phyloP scores from a whole-genome alignment of 2,888 invertebrate species.

The Oligia fasciuncula region DNA sequence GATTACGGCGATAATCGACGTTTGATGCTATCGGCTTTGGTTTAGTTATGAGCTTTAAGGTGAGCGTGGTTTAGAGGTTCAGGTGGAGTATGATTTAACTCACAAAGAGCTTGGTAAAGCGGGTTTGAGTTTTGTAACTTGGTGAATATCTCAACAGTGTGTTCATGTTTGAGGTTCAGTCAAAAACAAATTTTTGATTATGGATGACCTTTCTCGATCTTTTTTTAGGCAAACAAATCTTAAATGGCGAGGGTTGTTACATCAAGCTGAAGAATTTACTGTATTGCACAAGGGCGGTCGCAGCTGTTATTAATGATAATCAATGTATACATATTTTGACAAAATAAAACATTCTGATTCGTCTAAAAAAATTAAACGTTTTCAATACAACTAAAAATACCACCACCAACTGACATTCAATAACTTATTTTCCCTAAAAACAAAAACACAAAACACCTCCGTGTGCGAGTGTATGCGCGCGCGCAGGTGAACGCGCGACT shows the following conservation, averaged over 20 bases:
- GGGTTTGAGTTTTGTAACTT: not conserved
- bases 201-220: not conserved
- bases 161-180: not conserved
- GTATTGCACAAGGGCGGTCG: not conserved
- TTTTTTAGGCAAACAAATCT: not conserved
- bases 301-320: not conserved
- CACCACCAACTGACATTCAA: not conserved
- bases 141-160: not conserved
- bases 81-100: conserved; percentile 4
- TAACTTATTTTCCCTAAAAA: conserved; percentile 12
- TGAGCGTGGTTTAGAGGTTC: not conserved
- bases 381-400: not conserved
- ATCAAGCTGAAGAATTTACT: not conserved
- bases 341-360: not conserved
- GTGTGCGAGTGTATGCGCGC: conserved; percentile 64
- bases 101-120: not conserved
- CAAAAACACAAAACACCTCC: conserved; percentile 25
- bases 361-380: not conserved
- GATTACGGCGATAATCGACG: conserved; percentile 64
- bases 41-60: conserved; percentile 32
- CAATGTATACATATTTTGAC: not conserved
- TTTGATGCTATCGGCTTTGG: conserved; percentile 43
- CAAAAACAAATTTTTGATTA: not conserved
- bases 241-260: not conserved
- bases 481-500: conserved; percentile 77